Percentiles rank a stretch among this genome's conserved stretches.
Conservation (phyloP, 2,113 vertebrate species). For the Rallus limicola region DNA sequence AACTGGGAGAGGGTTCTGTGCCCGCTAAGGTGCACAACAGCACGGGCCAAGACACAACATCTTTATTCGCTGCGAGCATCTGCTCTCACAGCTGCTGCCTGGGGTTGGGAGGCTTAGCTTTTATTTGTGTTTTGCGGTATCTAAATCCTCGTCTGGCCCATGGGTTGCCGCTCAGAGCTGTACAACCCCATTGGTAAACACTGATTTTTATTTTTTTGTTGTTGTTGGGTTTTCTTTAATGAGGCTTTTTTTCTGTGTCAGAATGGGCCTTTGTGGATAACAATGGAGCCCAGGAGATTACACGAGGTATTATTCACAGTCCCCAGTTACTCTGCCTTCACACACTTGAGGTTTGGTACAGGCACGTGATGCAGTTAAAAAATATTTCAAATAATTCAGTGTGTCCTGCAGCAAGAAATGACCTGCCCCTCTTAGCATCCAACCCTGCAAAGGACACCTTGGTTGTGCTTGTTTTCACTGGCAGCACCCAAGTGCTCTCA, state of each 20-base stretch:
- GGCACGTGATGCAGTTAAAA: not conserved
- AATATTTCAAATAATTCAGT: not conserved
- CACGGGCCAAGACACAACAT: rapidly evolving
- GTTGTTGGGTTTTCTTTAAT: not conserved
- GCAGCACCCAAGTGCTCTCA: not conserved
- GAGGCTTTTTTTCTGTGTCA: not conserved
- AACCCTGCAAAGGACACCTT: not conserved
- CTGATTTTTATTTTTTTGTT: too few relatives aligned
- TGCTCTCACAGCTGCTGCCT: not conserved
- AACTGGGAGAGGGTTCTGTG: not conserved
- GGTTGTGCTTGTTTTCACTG: not conserved
- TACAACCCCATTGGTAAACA: not conserved
- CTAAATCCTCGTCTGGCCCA: not conserved
- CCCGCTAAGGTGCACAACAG: not conserved
- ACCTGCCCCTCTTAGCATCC: not conserved
- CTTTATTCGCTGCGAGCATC: not conserved
- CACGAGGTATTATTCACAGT: not conserved
- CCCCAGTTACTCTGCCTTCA: not conserved
- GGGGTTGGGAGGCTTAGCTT: rapidly evolving
- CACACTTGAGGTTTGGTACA: rapidly evolving
- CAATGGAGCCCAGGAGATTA: not conserved
- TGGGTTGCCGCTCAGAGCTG: not conserved
- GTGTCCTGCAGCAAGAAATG: not conserved
- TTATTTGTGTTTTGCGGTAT: not conserved
- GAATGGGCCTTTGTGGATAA: not conserved